Percentiles rank a stretch among this genome's conserved stretches.
Evolutionary conservation across 2,888 invertebrate species (phyloP).

Genomic region (Macrosoma leucophasiata): DNA sequence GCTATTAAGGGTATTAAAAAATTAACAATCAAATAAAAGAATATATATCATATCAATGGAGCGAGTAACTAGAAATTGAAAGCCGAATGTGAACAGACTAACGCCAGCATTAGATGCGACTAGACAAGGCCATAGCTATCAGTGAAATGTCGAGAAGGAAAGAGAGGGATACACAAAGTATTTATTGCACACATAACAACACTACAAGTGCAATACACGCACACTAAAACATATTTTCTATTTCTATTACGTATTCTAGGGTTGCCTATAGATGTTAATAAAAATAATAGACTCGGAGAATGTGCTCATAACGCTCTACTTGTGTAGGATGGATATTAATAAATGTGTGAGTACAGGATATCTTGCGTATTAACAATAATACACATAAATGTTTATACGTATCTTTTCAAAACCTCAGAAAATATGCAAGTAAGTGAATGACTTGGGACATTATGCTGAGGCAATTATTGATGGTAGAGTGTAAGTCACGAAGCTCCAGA

Average conservation of each 20-base stretch:
- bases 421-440: slow-evolving; percentile 11
- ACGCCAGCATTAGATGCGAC: slow-evolving; percentile 75
- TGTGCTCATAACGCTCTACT: no score
- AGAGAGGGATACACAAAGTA: slow-evolving; percentile 70
- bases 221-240: slow-evolving; percentile 61
- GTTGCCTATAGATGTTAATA: slow-evolving; percentile 48
- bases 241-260: slow-evolving; percentile 65
- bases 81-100: slow-evolving; percentile 54
- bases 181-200: slow-evolving; percentile 70
- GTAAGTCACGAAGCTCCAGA: no score
- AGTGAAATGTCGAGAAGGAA: slow-evolving; percentile 74
- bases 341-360: no score
- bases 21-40: no score
- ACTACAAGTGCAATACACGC: slow-evolving; percentile 64
- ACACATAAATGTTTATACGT: no score
- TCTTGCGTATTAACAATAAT: no score
- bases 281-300: slow-evolving; percentile 36
- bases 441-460: no score
- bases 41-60: slow-evolving; percentile 27
- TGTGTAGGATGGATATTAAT: no score
- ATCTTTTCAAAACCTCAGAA: neutral
- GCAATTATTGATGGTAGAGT: no score
- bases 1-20: no score
- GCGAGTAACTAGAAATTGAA: slow-evolving; percentile 44
- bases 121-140: slow-evolving; percentile 76